phyloP scores from a whole-genome alignment of 1,140 invertebrate species.

The Bursaphelenchus mucronatus region DNA sequence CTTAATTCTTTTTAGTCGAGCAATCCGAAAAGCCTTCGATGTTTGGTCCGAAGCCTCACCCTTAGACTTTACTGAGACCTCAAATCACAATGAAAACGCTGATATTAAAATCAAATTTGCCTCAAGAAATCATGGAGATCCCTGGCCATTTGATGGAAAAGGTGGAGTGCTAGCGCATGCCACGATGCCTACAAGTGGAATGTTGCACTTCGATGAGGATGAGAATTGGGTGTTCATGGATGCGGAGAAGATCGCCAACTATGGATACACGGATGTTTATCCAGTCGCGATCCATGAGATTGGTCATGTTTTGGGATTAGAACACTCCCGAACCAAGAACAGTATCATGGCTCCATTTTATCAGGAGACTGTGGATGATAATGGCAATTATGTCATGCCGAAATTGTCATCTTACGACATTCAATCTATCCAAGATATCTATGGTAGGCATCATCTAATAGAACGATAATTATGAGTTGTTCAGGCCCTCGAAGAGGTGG shows the following conservation, averaged over 20 bases:
- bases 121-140: conserved; percentile 44
- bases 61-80: conserved; percentile 44
- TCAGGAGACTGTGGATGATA: conserved; percentile 42
- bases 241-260: conserved; percentile 17
- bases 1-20: conserved; percentile 42
- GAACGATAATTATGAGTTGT: conserved; percentile 6
- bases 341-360: conserved; percentile 60
- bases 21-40: conserved; percentile 54
- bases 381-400: conserved; percentile 38
- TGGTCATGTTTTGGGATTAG: conserved; percentile 33
- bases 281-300: conserved; percentile 59
- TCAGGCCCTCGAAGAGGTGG: conserved; percentile 28
- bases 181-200: conserved; percentile 55
- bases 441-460: conserved; percentile 32
- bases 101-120: conserved; percentile 59
- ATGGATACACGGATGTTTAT: conserved; percentile 53
- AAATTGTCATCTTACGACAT: conserved; percentile 34
- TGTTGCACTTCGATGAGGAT: conserved; percentile 56
- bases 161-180: conserved; percentile 57
- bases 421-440: conserved; percentile 37
- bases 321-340: conserved; percentile 50
- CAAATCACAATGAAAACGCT: conserved; percentile 29
- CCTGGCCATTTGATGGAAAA: conserved; percentile 60
- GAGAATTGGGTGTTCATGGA: conserved; percentile 52
- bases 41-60: conserved; percentile 45